A percentile compares a stretch with the other conserved stretches of the same genome.
Evolutionary conservation across 2,113 vertebrate species (phyloP).

Genomic region (Budorcas taxicolor): DNA sequence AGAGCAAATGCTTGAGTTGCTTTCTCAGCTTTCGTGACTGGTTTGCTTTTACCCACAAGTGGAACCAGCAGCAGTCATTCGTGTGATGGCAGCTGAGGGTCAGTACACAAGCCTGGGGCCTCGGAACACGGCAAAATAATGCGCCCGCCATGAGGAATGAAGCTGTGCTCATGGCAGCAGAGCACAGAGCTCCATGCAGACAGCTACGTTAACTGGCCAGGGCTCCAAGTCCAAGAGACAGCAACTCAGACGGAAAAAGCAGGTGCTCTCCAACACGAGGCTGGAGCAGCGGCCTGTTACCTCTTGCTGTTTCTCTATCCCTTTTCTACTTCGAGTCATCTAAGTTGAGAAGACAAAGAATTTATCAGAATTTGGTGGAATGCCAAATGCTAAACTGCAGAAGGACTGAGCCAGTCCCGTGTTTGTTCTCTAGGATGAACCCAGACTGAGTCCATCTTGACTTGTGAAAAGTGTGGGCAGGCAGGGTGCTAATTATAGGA

Average conservation of each 20-base stretch:
- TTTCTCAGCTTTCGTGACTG: neutral
- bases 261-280: constrained; percentile 6
- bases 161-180: neutral
- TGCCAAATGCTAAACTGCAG: neutral
- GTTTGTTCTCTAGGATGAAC: neutral
- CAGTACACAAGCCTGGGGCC: neutral
- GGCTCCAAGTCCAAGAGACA: neutral
- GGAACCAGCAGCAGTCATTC: neutral
- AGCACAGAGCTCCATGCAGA: neutral
- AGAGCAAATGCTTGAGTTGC: neutral
- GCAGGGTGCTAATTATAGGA: neutral
- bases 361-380: neutral
- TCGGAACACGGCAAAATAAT: neutral
- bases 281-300: neutral
- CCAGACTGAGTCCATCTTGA: neutral
- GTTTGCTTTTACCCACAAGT: neutral
- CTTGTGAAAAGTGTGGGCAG: neutral
- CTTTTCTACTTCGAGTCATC: neutral
- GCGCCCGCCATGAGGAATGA: neutral
- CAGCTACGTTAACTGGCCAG: neutral
- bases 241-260: neutral
- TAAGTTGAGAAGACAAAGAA: neutral
- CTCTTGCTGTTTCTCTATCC: neutral
- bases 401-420: neutral
- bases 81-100: neutral